Evolutionary conservation across 2,888 invertebrate genomes (phyloP), one percentile per base, ranked within the genome.

Genomic region (Acleris literana): DNA sequence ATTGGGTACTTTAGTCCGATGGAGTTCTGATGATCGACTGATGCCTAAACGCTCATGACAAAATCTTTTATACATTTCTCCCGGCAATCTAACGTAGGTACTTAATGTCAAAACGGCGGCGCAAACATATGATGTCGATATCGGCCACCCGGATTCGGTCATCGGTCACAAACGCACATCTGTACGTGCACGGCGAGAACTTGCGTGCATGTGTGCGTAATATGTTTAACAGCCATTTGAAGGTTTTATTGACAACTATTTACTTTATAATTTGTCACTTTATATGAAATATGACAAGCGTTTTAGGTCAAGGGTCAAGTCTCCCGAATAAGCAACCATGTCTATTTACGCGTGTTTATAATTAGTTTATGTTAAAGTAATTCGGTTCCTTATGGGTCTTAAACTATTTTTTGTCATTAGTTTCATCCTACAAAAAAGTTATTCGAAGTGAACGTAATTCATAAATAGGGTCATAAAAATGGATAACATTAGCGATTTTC

Each of bases 31-130:
- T 82, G 83, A 82, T 83, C 86, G 82, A 90, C 88, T 92, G 90
- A 88, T 90, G 83, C 75, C 71, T 71, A 72, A 76, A 70, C 75
- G 74, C 65, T 77, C 72, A 77, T 73, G 74, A 75, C 84, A 75
- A 80, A 84, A 79, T 87, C 89, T 91, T 91, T 86, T 91, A 92
- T 91, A 91, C 87, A 87, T 86, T 86, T 86, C 85, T 82, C 80
- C 74, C 74, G 72, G 78, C 80, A 74, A 76, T 80, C 83, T 88
- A 88, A 81, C 84, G 83, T 55, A 51, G 25, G 83, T 60, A 56
- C 56, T 62, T 62, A 62, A 87, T 86, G 82, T 84, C 86, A 85
- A 81, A 86, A 74, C 80, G 79, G 79, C 73, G 77, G 57, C 44
- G 57, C 83, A 85, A 85, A 85, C 77, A 85, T 77, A 76, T 76